Conservation (phyloP, 2,888 invertebrate species). For the Eilema caniola region DNA sequence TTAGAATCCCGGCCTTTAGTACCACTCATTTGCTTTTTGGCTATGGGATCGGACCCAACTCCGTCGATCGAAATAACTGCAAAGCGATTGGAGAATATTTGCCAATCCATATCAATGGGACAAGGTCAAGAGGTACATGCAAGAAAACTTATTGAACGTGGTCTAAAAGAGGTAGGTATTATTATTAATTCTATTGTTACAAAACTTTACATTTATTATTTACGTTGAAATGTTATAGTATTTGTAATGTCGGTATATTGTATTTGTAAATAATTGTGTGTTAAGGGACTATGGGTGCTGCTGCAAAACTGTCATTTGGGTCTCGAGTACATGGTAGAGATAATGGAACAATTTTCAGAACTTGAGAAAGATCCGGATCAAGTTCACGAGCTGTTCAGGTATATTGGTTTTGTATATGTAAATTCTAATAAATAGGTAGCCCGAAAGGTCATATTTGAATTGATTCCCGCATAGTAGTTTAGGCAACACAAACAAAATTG, state of each 20-base stretch:
- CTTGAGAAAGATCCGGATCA: slow-evolving; percentile 85
- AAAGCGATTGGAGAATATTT: slow-evolving; percentile 90
- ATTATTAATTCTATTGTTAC: fast-evolving
- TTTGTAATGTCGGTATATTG: not conserved
- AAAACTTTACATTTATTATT: not conserved
- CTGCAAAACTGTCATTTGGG: slow-evolving; percentile 96
- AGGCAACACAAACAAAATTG: too few species aligned
- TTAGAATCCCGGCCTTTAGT: slow-evolving; percentile 91
- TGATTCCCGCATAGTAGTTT: too few species aligned
- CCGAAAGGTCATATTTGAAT: too few species aligned
- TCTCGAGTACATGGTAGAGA: slow-evolving; percentile 93
- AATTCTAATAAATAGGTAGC: too few species aligned
- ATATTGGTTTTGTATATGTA: slow-evolving; percentile 24
- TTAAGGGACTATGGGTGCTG: slow-evolving; percentile 93
- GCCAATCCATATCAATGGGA: slow-evolving; percentile 93
- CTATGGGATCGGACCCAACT: slow-evolving; percentile 96
- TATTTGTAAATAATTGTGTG: slow-evolving; percentile 12
- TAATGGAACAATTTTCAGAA: slow-evolving; percentile 88
- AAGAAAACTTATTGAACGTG: slow-evolving; percentile 88
- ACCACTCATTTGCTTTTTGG: slow-evolving; percentile 94
- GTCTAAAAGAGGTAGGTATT: slow-evolving; percentile 83
- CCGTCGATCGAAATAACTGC: slow-evolving; percentile 93
- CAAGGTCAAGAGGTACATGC: slow-evolving; percentile 95
- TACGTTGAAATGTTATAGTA: not conserved
- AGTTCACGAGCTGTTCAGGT: slow-evolving; percentile 80